Conservation (phyloP, 2,797 vertebrate species). For the Galagoides demidoff region DNA sequence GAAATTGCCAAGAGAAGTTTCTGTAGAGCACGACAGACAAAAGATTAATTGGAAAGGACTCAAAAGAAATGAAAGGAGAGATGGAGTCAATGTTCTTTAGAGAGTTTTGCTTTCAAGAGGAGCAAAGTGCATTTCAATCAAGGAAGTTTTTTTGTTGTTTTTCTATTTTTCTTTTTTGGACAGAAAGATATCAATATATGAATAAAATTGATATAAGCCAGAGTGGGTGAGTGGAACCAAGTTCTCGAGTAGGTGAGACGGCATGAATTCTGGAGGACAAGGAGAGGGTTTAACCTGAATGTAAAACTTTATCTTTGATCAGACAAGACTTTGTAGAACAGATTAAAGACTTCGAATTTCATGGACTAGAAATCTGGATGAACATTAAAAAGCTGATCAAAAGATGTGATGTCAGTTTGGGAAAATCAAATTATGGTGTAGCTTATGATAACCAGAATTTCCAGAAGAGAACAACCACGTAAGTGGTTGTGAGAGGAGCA, state of each 20-base stretch:
- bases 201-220: not conserved
- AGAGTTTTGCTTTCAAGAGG: slow-evolving; percentile 47
- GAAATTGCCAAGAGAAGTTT: not conserved
- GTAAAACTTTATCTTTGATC: not conserved
- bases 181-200: not conserved
- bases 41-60: not conserved
- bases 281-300: not conserved
- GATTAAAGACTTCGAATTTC: slow-evolving; percentile 9
- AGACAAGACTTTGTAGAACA: not conserved
- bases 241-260: not conserved
- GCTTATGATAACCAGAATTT: not conserved
- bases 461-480: not conserved
- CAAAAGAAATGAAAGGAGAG: not conserved
- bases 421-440: not conserved
- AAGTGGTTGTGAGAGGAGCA: not conserved
- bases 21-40: not conserved
- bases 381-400: not conserved
- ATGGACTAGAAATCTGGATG: not conserved
- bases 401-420: not conserved
- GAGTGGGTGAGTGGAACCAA: not conserved
- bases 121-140: not conserved
- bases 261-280: not conserved
- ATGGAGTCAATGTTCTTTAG: not conserved
- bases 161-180: slow-evolving; percentile 28
- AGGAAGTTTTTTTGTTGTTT: not conserved